Evolutionary conservation across 2,888 invertebrate species (phyloP).

Genomic region (Hypercompe scribonia): DNA sequence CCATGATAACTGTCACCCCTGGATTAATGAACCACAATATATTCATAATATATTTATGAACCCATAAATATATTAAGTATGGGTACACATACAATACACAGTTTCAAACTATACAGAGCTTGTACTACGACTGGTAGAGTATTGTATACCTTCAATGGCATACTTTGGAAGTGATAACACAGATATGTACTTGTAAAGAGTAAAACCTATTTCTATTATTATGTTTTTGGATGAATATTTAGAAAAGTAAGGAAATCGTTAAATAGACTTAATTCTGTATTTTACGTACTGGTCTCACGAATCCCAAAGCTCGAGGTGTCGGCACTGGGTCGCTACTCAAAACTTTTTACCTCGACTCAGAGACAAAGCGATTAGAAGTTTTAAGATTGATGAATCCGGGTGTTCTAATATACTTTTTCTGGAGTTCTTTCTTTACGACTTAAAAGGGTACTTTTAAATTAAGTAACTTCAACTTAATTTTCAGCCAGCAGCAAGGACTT

Average conservation of each 20-base stretch:
- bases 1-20: too few relatives aligned
- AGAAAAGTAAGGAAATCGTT: background rate
- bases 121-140: too few relatives aligned
- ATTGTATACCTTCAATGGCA: too few relatives aligned
- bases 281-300: constrained; percentile 24
- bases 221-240: background rate
- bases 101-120: too few relatives aligned
- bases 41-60: too few relatives aligned
- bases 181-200: background rate
- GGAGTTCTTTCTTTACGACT: constrained; percentile 49
- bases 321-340: constrained; percentile 23
- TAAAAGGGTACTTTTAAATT: constrained; percentile 59
- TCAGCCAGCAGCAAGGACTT: constrained; percentile 44
- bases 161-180: background rate
- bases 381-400: constrained; percentile 75
- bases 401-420: constrained; percentile 63
- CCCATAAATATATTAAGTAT: too few relatives aligned
- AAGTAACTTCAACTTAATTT: constrained; percentile 59
- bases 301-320: background rate
- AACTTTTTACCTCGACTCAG: constrained; percentile 62
- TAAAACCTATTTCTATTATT: background rate
- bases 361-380: constrained; percentile 73
- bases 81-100: too few relatives aligned
- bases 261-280: constrained; percentile 35
- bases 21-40: too few relatives aligned